A percentile compares a stretch with the other conserved stretches of the same genome.
Conservation (phyloP, 2,888 invertebrate genomes). For the Amphipoea lucens region DNA sequence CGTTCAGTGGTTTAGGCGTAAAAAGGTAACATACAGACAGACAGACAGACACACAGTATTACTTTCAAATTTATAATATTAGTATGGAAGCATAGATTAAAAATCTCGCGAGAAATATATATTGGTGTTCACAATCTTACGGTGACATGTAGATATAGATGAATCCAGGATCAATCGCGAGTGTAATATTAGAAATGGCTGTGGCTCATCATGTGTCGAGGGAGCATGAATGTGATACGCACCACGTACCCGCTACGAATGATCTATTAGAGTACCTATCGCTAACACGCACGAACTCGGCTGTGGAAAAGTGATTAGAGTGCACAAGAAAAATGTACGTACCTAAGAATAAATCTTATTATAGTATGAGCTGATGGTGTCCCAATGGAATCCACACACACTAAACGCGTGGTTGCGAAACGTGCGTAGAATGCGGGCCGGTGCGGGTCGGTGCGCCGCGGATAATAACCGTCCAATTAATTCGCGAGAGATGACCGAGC, state of each 20-base stretch:
- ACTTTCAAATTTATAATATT: no score
- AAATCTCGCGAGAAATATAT: not conserved
- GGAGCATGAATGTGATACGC: not conserved
- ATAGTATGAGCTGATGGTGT: not conserved
- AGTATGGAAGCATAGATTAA: no score
- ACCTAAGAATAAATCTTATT: not conserved
- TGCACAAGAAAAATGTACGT: not conserved
- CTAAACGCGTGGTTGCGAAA: conserved; percentile 68
- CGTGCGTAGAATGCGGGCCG: conserved; percentile 70
- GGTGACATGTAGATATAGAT: not conserved
- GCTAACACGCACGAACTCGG: not conserved
- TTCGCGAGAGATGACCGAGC: conserved; percentile 71
- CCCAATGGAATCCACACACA: conserved; percentile 32
- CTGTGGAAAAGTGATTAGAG: not conserved
- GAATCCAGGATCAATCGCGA: not conserved
- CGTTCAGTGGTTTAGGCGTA: no score
- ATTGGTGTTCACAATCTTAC: not conserved
- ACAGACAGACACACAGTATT: no score
- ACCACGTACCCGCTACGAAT: not conserved
- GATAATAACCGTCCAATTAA: conserved; percentile 70
- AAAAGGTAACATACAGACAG: no score
- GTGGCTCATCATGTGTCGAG: not conserved
- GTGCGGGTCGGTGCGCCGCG: conserved; percentile 7
- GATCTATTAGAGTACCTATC: not conserved
- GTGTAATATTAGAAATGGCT: not conserved